Evolutionary conservation across 2,113 vertebrate genomes (phyloP).

Genomic region (Upupa epops): DNA sequence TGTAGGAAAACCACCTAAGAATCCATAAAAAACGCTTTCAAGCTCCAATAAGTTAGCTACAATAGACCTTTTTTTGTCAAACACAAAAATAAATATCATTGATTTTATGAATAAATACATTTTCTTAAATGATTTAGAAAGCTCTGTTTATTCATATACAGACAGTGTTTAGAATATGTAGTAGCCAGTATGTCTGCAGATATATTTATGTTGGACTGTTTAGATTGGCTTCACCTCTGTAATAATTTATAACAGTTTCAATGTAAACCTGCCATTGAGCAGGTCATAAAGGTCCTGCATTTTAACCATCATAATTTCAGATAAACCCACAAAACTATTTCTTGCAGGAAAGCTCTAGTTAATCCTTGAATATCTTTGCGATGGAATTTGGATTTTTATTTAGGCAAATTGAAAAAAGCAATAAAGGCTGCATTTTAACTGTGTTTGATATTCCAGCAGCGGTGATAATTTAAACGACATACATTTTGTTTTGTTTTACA

Average conservation of each 20-base stretch:
- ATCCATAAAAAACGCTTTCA: slow-evolving; percentile 55
- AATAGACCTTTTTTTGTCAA: slow-evolving; percentile 70
- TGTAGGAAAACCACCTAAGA: slow-evolving; percentile 47
- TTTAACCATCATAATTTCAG: slow-evolving; percentile 79
- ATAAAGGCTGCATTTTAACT: slow-evolving; percentile 64
- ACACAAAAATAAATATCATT: slow-evolving; percentile 81
- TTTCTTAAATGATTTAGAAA: slow-evolving; percentile 86
- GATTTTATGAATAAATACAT: slow-evolving; percentile 84
- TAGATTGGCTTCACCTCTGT: slow-evolving; percentile 90
- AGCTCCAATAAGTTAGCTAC: slow-evolving; percentile 61
- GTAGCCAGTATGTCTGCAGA: slow-evolving; percentile 89
- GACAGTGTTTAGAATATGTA: slow-evolving; percentile 91
- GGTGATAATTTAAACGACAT: slow-evolving; percentile 59
- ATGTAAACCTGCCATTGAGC: slow-evolving; percentile 93
- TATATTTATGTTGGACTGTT: slow-evolving; percentile 95
- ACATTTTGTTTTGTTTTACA: slow-evolving; percentile 64
- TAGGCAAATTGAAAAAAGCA: slow-evolving; percentile 55
- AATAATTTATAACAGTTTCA: slow-evolving; percentile 97
- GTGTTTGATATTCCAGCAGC: slow-evolving; percentile 59
- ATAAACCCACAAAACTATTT: slow-evolving; percentile 76
- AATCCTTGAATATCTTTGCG: slow-evolving; percentile 59
- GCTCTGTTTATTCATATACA: slow-evolving; percentile 84
- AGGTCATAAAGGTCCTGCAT: slow-evolving; percentile 87
- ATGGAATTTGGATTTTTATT: slow-evolving; percentile 64
- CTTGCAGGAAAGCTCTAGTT: slow-evolving; percentile 48